Percentiles rank a stretch among this genome's conserved stretches.
phyloP scores from a whole-genome alignment of 2,113 vertebrate genomes.

The Cephalopterus ornatus region DNA sequence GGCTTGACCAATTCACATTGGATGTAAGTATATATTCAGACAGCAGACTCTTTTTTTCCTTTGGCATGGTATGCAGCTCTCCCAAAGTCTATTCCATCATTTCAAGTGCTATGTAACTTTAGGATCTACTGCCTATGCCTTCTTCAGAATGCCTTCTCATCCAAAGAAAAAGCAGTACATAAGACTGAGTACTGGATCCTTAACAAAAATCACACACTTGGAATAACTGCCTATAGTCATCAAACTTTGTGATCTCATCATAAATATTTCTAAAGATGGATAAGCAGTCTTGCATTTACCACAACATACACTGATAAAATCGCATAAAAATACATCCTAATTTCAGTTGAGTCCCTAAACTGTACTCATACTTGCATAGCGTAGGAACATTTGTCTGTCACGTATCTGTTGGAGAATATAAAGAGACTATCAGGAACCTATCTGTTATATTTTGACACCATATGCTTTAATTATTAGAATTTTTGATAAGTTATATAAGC shows the following conservation, averaged over 20 bases:
- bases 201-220: neutral
- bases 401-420: neutral
- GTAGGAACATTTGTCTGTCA: neutral
- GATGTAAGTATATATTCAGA: neutral
- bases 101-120: neutral
- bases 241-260: neutral
- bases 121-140: neutral
- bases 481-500: neutral
- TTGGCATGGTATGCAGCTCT: neutral
- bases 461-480: neutral
- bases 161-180: neutral
- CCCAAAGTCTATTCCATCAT: neutral
- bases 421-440: too few relatives aligned
- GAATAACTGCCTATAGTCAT: neutral
- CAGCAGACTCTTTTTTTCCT: neutral
- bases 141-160: neutral
- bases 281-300: neutral
- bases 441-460: neutral
- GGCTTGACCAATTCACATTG: neutral
- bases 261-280: neutral
- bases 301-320: neutral
- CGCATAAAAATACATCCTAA: accelerated
- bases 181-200: neutral
- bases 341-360: neutral
- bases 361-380: neutral